Percentiles rank a stretch among this genome's conserved stretches.
phyloP scores from a whole-genome alignment of 2,797 vertebrate species.

The Taenioides sp. region DNA sequence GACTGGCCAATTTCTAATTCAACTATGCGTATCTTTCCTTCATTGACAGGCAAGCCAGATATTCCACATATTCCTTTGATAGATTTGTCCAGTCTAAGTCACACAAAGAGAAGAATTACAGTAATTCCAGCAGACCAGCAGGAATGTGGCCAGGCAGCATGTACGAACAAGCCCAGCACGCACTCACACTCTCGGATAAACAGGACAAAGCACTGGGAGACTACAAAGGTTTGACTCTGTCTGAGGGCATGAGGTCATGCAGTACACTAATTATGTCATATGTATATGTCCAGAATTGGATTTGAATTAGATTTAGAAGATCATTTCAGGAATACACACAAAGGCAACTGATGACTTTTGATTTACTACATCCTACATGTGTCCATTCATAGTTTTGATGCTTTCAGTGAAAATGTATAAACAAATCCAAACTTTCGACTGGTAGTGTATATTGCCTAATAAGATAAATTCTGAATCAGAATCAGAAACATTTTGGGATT shows the following conservation, averaged over 20 bases:
- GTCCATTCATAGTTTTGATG: too few relatives aligned
- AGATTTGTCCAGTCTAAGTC: conserved; percentile 34
- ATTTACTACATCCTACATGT: too few relatives aligned
- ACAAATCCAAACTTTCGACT: too few relatives aligned
- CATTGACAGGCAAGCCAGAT: conserved; percentile 41
- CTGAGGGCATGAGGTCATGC: conserved; percentile 7
- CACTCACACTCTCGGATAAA: conserved; percentile 35
- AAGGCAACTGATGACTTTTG: too few relatives aligned
- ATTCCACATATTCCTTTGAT: conserved; percentile 41
- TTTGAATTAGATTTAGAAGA: too few relatives aligned
- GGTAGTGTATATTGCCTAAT: too few relatives aligned
- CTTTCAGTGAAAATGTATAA: too few relatives aligned
- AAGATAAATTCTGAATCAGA: too few relatives aligned
- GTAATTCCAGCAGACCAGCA: conserved; percentile 69
- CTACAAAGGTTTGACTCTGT: conserved; percentile 24
- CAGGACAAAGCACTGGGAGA: conserved; percentile 49
- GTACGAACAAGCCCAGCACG: conserved; percentile 65
- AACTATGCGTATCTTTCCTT: conserved; percentile 41
- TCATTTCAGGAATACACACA: too few relatives aligned
- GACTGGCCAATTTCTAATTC: conserved; percentile 50
- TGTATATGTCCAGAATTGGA: too few relatives aligned
- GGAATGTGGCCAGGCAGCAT: conserved; percentile 67
- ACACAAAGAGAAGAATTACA: conserved; percentile 47
- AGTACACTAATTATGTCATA: background rate
- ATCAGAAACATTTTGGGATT: too few relatives aligned